Base-by-base conservation (phyloP, 2,888 invertebrate species). In the Teinopalpus imperialis region DNA sequence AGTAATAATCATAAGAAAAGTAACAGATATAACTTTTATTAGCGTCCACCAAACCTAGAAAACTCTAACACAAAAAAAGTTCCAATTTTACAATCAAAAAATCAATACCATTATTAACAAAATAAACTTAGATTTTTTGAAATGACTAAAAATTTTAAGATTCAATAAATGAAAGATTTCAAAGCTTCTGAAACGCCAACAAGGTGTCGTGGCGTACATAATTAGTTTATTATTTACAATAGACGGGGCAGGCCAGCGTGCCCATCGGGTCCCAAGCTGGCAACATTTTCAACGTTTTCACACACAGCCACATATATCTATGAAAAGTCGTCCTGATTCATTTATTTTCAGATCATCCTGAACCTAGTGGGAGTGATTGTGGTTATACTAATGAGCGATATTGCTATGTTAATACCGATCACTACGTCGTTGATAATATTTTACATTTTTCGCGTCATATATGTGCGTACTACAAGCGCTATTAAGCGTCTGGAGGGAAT, bases 261-360 rank as follows among this genome's bases (percentile, higher is more conserved):
- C 97, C 97, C 96, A 97, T 97, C 1, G 97, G 97, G 80, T 97
- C 97, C 97, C 97, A 97, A 0, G 97, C 96, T 1, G 97, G 97
- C 63, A 97, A 83, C 23, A 94, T 91, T 48, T 92, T 91, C 0
- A 97, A 94, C 47, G 93, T 91, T 72, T 94, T 93, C 35, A n/a
- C n/a, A n/a, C n/a, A n/a, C n/a, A n/a, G n/a, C n/a, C n/a, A n/a
- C n/a, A n/a, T n/a, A n/a, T n/a, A n/a, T n/a, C n/a, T n/a, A n/a
- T n/a, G n/a, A n/a, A n/a, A n/a, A n/a, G n/a, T n/a, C n/a, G n/a
- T n/a, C n/a, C n/a, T n/a, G n/a, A n/a, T n/a, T n/a, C n/a, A n/a
- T n/a, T n/a, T 6, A 13, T 9, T 76, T 81, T 23, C 93, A 96
- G 89, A 94, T 97, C 49, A 93, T 94, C 39, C 82, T 96, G 1